Percentiles rank a stretch among this genome's conserved stretches.
Conservation (phyloP, 2,113 vertebrate genomes). For the Tragelaphus imberbis region DNA sequence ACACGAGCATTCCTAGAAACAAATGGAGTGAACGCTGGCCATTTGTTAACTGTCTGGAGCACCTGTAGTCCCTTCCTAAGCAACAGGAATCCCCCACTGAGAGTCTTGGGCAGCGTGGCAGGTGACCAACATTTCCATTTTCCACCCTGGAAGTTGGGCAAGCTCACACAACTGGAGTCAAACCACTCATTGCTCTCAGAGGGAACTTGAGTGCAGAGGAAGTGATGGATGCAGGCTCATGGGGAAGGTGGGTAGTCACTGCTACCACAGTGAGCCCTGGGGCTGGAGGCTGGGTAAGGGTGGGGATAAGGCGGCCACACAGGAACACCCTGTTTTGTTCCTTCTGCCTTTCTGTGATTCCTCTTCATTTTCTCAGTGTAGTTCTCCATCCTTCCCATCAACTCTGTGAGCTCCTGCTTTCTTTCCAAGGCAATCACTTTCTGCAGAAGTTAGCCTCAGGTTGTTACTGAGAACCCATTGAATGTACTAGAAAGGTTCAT, state of each 20-base stretch:
- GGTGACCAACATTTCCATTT: neutral
- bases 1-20: neutral
- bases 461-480: neutral
- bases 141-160: neutral
- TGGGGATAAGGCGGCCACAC: rapidly evolving
- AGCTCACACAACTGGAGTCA: too few species aligned
- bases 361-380: neutral
- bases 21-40: neutral
- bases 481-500: neutral
- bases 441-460: neutral
- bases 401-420: neutral
- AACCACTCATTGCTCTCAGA: neutral
- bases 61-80: neutral
- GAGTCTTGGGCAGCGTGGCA: too few species aligned
- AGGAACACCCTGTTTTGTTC: neutral
- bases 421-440: neutral
- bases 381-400: neutral
- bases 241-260: rapidly evolving
- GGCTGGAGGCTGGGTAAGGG: neutral
- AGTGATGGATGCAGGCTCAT: rapidly evolving
- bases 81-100: neutral
- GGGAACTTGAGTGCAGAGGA: neutral
- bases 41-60: neutral
- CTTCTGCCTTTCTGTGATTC: neutral
- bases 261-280: rapidly evolving